A percentile compares a stretch with the other conserved stretches of the same genome.
Evolutionary conservation across 1,140 invertebrate genomes (phyloP).

Genomic region (Myzus persicae): DNA sequence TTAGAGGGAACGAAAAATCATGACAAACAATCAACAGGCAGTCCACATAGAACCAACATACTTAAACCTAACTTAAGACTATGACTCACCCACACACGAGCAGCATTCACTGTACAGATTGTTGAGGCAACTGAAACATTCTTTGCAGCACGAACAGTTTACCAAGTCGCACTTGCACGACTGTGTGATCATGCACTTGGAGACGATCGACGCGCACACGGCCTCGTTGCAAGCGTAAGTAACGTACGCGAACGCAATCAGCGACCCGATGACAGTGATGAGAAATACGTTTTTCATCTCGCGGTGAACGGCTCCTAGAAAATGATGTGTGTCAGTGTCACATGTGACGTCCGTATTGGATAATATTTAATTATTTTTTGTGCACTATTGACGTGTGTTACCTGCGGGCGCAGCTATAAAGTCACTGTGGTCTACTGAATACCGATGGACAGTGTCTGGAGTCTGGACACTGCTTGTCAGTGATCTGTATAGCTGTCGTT

Average conservation of each 20-base stretch:
- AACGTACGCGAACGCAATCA: background rate
- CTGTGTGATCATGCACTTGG: constrained; percentile 94
- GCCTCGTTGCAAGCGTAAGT: constrained; percentile 79
- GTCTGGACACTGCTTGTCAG: too few relatives aligned
- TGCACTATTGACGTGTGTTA: background rate
- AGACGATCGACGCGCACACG: constrained; percentile 91
- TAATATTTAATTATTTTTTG: background rate
- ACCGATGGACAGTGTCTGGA: background rate
- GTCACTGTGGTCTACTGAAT: background rate
- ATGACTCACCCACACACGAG: constrained; percentile 88
- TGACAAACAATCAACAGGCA: too few relatives aligned
- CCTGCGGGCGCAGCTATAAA: background rate
- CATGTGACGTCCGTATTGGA: background rate
- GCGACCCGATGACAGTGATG: constrained; percentile 34
- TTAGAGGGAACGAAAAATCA: too few relatives aligned
- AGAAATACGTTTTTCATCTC: constrained; percentile 48
- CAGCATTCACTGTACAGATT: constrained; percentile 92
- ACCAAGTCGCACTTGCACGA: constrained; percentile 93
- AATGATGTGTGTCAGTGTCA: background rate
- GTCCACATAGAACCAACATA: background rate
- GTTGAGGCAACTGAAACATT: constrained; percentile 88
- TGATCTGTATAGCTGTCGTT: background rate
- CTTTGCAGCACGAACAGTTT: constrained; percentile 90
- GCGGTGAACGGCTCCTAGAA: background rate
- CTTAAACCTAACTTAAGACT: background rate